phyloP scores from a whole-genome alignment of 2,888 invertebrate genomes.

The Colostygia pectinataria region DNA sequence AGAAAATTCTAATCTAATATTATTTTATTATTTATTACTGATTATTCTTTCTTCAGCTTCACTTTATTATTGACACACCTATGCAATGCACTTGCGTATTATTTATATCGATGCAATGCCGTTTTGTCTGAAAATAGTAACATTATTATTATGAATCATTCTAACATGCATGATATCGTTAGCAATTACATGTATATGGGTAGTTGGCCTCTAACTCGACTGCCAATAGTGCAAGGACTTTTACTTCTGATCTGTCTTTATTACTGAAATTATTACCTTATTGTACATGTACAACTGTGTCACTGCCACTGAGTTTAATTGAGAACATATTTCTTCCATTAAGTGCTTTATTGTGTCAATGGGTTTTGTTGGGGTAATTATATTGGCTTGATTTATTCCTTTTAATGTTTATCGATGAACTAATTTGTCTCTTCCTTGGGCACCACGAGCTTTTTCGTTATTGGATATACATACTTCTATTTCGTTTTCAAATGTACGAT shows the following conservation, averaged over 20 bases:
- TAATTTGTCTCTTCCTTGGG: no score
- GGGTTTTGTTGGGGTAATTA: background rate
- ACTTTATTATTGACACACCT: background rate
- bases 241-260: conserved; percentile 41
- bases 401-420: no score
- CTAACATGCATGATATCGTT: conserved; percentile 44
- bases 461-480: no score
- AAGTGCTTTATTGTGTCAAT: background rate
- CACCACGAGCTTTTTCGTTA: no score
- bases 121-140: conserved; percentile 25
- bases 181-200: conserved; percentile 43
- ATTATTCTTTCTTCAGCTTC: background rate
- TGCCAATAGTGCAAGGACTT: conserved; percentile 52
- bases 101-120: conserved; percentile 21
- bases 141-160: conserved; percentile 44
- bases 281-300: conserved; percentile 44
- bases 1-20: background rate
- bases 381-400: background rate
- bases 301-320: conserved; percentile 33
- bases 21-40: background rate
- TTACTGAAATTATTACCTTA: conserved; percentile 20
- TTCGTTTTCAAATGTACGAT: no score
- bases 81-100: background rate
- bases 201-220: conserved; percentile 49
- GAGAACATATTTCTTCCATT: conserved; percentile 8